These are phyloP conservation scores for Drosophila barbarae DNA, from an alignment of 2,888 invertebrate genomes.

Conservation along the genomic window DNA sequence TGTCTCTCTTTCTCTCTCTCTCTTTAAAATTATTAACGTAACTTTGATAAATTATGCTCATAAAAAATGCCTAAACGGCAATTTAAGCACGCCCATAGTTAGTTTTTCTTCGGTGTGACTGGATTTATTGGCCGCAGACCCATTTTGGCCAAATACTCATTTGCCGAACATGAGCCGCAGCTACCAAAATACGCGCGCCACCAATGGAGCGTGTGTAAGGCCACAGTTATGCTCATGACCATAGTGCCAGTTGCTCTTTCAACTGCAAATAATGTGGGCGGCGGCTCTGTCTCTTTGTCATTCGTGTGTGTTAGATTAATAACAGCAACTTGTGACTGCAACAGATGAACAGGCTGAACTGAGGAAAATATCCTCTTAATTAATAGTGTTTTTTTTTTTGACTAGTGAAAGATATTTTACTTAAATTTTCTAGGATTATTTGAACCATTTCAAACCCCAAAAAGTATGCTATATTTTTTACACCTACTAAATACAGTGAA, in stretches of 20 bases:
- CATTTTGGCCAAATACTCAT: slow-evolving; percentile 64
- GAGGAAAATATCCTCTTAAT: slow-evolving; percentile 16
- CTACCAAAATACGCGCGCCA: slow-evolving; percentile 68
- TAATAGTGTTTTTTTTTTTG: background rate
- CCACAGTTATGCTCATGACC: slow-evolving; percentile 29
- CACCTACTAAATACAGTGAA: too few relatives aligned
- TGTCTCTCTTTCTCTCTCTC: slow-evolving; percentile 12
- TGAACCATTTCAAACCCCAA: background rate
- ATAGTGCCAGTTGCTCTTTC: slow-evolving; percentile 31
- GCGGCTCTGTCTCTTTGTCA: background rate
- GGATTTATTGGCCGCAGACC: slow-evolving; percentile 65
- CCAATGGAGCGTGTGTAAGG: slow-evolving; percentile 36
- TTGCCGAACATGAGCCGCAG: slow-evolving; percentile 58
- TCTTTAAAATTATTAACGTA: slow-evolving; percentile 65
- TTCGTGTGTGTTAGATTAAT: slow-evolving; percentile 56
- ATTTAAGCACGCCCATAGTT: slow-evolving; percentile 72
- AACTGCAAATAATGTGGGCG: slow-evolving; percentile 34
- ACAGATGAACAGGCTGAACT: slow-evolving; percentile 52
- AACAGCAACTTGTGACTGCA: slow-evolving; percentile 43
- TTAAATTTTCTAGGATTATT: background rate
- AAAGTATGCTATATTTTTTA: background rate
- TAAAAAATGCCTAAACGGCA: slow-evolving; percentile 71
- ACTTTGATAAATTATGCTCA: slow-evolving; percentile 73
- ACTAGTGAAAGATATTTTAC: background rate
- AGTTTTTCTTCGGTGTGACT: slow-evolving; percentile 36